Percentiles rank a stretch among this genome's conserved stretches.
phyloP scores from a whole-genome alignment of 1,140 invertebrate species.

The Macrocentrus cingulum region DNA sequence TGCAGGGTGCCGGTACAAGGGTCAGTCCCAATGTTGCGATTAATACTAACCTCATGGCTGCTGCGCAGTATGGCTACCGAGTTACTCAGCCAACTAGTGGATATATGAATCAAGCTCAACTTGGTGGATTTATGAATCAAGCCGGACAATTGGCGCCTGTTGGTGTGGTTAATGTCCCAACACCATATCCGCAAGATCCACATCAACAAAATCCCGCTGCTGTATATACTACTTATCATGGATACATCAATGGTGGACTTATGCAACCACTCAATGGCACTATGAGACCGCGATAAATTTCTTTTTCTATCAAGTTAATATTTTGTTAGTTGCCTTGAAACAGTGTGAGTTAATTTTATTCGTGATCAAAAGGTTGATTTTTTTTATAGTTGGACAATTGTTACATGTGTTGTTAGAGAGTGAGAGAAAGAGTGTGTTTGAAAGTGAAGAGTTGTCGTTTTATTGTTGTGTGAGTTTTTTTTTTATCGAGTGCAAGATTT shows the following conservation, averaged over 20 bases:
- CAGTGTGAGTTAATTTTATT: no score
- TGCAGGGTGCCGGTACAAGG: conserved; percentile 63
- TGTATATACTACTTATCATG: conserved; percentile 71
- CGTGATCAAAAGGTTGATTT: no score
- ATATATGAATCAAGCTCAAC: conserved; percentile 76
- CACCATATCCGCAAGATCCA: conserved; percentile 61
- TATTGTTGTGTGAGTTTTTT: no score
- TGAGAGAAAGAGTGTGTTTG: no score
- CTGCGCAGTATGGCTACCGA: conserved; percentile 66
- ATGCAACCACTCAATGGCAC: conserved; percentile 72
- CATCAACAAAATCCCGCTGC: conserved; percentile 74
- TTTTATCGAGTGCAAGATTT: no score
- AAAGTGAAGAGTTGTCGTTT: no score
- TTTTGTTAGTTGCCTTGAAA: no score
- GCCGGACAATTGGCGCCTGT: conserved; percentile 68
- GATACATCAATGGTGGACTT: conserved; percentile 72
- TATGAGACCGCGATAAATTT: conserved; percentile 63
- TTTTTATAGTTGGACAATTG: no score
- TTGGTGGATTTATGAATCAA: conserved; percentile 72
- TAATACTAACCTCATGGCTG: conserved; percentile 74
- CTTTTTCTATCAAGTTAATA: no score
- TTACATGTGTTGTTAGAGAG: no score
- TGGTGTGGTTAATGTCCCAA: conserved; percentile 70
- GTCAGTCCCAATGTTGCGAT: conserved; percentile 74
- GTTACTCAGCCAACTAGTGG: conserved; percentile 65